Percentiles rank a stretch among this genome's conserved stretches.
These are phyloP conservation scores for Enchytraeus crypticus DNA, from an alignment of 2,888 invertebrate genomes.

Conservation along the genomic window DNA sequence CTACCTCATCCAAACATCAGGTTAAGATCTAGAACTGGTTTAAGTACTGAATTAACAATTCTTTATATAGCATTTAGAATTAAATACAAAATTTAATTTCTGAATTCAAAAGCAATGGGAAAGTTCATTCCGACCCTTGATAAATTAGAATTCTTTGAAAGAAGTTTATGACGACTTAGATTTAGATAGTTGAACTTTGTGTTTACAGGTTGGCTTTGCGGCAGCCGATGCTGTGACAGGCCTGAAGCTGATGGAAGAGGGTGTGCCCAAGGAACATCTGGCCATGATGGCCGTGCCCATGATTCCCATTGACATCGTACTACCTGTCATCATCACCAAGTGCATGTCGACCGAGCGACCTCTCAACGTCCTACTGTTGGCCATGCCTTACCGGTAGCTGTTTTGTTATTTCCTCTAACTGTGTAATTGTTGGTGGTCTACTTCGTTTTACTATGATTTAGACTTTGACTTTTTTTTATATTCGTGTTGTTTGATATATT, in stretches of 20 bases:
- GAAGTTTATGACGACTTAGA: too few species aligned
- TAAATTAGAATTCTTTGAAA: too few species aligned
- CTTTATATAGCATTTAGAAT: too few species aligned
- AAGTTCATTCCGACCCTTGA: too few species aligned
- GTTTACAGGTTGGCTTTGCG: constrained; percentile 75
- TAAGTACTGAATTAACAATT: too few species aligned
- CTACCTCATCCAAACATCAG: too few species aligned
- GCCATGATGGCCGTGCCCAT: constrained; percentile 79
- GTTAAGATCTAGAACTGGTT: too few species aligned
- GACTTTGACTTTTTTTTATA: neutral
- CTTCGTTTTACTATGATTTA: too few species aligned
- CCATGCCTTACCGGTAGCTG: constrained; percentile 66
- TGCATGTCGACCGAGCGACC: constrained; percentile 83
- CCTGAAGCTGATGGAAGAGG: constrained; percentile 87
- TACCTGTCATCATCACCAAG: constrained; percentile 74
- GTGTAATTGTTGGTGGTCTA: too few species aligned
- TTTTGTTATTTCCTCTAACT: too few species aligned
- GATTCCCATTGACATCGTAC: constrained; percentile 62
- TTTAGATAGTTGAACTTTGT: neutral
- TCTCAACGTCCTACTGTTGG: constrained; percentile 75
- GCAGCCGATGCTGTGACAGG: constrained; percentile 90
- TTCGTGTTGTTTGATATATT: neutral
- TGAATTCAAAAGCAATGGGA: too few species aligned
- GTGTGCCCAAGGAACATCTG: constrained; percentile 87
- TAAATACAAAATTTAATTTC: too few species aligned